Conservation (phyloP, 2,888 invertebrate species). For the Phalera bucephala region DNA sequence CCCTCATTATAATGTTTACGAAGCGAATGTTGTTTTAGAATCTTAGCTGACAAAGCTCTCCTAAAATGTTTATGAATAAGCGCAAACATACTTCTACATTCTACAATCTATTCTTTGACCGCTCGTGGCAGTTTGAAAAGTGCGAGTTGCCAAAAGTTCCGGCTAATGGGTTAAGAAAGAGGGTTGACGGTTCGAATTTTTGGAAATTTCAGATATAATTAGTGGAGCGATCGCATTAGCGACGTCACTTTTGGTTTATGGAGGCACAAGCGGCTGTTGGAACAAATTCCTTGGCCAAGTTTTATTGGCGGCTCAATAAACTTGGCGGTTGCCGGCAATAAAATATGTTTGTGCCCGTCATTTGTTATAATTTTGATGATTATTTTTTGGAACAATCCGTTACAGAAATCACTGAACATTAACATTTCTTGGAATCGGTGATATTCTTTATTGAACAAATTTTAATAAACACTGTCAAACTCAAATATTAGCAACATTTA, state of each 20-base stretch:
- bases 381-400: too few species aligned
- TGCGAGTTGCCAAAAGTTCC: slow-evolving; percentile 59
- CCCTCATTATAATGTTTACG: too few species aligned
- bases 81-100: too few species aligned
- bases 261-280: slow-evolving; percentile 38
- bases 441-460: too few species aligned
- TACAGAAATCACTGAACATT: too few species aligned
- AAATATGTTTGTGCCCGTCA: neutral
- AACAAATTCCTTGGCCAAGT: slow-evolving; percentile 33
- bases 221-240: slow-evolving; percentile 72
- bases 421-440: too few species aligned
- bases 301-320: slow-evolving; percentile 47
- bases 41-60: too few species aligned
- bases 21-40: too few species aligned
- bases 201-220: slow-evolving; percentile 75
- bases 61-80: too few species aligned
- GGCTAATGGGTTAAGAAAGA: slow-evolving; percentile 73
- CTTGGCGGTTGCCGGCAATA: slow-evolving; percentile 17
- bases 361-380: too few species aligned
- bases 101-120: slow-evolving; percentile 1
- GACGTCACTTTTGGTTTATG: slow-evolving; percentile 76
- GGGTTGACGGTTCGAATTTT: slow-evolving; percentile 56
- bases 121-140: slow-evolving; percentile 54
- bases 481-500: too few species aligned
- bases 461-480: too few species aligned